These are phyloP conservation scores for Trichoplusia ni DNA, from an alignment of 1,140 invertebrate species.

Conservation along the genomic window DNA sequence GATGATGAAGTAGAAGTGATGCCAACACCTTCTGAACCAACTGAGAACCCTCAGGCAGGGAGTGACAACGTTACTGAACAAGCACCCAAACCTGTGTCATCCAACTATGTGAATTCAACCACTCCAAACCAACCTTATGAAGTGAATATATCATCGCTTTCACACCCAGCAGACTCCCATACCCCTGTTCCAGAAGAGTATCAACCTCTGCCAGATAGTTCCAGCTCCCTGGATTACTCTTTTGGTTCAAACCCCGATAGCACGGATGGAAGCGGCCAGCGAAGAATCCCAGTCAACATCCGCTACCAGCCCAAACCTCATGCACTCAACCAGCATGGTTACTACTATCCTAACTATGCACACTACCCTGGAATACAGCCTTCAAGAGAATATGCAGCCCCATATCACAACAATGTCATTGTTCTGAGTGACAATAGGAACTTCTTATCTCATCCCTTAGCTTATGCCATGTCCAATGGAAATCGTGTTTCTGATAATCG, in stretches of 20 bases:
- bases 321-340: constrained; percentile 47
- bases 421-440: constrained; percentile 58
- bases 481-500: constrained; percentile 44
- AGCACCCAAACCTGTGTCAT: constrained; percentile 64
- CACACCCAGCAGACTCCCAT: constrained; percentile 54
- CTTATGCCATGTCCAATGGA: constrained; percentile 52
- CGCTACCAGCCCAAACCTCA: constrained; percentile 69
- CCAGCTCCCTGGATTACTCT: constrained; percentile 64
- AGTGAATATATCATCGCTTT: constrained; percentile 49
- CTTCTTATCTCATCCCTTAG: constrained; percentile 51
- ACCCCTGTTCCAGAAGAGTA: constrained; percentile 76
- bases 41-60: not conserved
- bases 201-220: constrained; percentile 73
- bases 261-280: constrained; percentile 44
- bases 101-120: constrained; percentile 71
- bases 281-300: constrained; percentile 56
- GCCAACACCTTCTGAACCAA: constrained; percentile 50
- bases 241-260: constrained; percentile 51
- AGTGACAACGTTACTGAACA: constrained; percentile 41
- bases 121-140: constrained; percentile 62
- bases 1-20: constrained; percentile 78
- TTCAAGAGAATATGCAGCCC: constrained; percentile 45
- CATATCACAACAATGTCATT: constrained; percentile 61
- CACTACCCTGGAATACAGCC: constrained; percentile 42
- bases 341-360: constrained; percentile 60